Evolutionary conservation across 2,113 vertebrate genomes (phyloP).

Genomic region (Seriola aureovittata): DNA sequence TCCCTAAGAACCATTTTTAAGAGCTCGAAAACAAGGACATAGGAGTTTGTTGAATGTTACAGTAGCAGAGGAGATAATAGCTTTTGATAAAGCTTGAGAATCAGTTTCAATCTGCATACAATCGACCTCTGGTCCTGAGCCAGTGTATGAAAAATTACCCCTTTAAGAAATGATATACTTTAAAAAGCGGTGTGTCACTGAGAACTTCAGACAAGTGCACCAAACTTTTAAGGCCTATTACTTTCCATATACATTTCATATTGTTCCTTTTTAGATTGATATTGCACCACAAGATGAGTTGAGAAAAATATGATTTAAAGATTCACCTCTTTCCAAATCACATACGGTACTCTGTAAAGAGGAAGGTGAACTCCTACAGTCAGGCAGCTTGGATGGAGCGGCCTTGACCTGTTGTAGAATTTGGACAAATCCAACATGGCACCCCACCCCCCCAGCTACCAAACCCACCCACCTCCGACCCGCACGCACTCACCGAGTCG

Average conservation of each 20-base stretch:
- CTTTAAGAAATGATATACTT: not conserved
- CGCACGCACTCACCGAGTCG: slow-evolving; percentile 71
- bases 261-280: slow-evolving; percentile 7
- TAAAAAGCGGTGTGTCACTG: not conserved
- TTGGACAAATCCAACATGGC: not conserved
- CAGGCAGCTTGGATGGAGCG: not conserved
- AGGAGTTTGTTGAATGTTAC: not conserved
- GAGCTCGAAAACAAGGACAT: not conserved
- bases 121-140: slow-evolving; percentile 3
- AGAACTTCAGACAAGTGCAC: slow-evolving; percentile 13
- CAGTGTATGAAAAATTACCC: slow-evolving; percentile 1
- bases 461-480: not conserved
- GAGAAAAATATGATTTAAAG: not conserved
- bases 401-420: not conserved
- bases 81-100: slow-evolving; percentile 1
- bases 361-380: not conserved
- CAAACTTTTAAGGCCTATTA: slow-evolving; percentile 1
- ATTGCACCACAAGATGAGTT: not conserved
- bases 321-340: not conserved
- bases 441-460: not conserved
- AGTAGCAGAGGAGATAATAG: not conserved
- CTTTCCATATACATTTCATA: slow-evolving; percentile 13
- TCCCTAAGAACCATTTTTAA: not conserved
- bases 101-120: slow-evolving; percentile 9
- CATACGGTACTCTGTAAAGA: not conserved